Percentiles rank a stretch among this genome's conserved stretches.
Conservation (phyloP, 2,797 vertebrate genomes). For the Amphiprion clarkii region DNA sequence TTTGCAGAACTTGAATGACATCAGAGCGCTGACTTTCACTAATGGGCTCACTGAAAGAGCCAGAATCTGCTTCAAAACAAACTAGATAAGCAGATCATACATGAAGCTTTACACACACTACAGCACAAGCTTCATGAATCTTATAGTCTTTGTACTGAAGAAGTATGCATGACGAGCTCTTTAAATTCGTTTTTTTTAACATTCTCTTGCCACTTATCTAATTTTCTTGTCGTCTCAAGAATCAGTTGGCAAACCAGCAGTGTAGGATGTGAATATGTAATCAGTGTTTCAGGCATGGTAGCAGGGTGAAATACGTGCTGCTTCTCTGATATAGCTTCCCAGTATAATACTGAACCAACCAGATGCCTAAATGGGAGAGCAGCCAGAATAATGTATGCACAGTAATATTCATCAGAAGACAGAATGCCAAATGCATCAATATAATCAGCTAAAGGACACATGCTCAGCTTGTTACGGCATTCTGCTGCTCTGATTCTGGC, state of each 20-base stretch:
- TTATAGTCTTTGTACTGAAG: neutral
- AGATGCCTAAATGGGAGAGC: constrained; percentile 2
- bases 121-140: neutral
- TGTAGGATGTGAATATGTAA: constrained; percentile 7
- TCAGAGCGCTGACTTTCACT: constrained; percentile 64
- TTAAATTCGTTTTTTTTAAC: neutral
- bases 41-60: constrained; percentile 44
- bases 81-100: constrained; percentile 24
- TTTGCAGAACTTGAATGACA: constrained; percentile 74
- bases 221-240: constrained; percentile 3
- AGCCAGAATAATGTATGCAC: constrained; percentile 41
- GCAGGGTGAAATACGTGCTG: constrained; percentile 16
- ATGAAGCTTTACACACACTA: neutral
- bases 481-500: constrained; percentile 22
- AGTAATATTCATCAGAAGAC: constrained; percentile 25
- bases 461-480: constrained; percentile 29
- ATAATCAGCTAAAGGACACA: constrained; percentile 40
- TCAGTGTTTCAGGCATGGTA: neutral
- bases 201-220: neutral
- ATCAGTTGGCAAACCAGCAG: neutral
- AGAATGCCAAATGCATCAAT: constrained; percentile 29
- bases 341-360: constrained; percentile 30
- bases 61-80: constrained; percentile 33
- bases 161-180: neutral
- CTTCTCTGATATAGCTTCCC: constrained; percentile 20